Conservation (phyloP, 2,888 invertebrate genomes). For the Schizotus pectinicornis region DNA sequence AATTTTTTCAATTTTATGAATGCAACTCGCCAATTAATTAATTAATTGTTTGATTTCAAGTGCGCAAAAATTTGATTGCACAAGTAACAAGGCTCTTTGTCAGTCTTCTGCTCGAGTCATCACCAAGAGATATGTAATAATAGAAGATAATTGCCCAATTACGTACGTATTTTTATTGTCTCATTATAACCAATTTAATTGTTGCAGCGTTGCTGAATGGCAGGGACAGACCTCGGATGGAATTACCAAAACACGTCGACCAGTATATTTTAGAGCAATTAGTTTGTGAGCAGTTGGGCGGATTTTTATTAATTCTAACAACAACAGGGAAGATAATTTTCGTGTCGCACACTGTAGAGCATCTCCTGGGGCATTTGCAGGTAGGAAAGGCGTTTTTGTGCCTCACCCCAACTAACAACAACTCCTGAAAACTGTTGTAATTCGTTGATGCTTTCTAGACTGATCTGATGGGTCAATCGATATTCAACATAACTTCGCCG, state of each 20-base stretch:
- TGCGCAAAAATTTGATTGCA: too few species aligned
- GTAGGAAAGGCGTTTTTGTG: conserved; percentile 56
- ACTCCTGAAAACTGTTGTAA: too few species aligned
- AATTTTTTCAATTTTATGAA: too few species aligned
- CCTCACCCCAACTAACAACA: too few species aligned
- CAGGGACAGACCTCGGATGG: conserved; percentile 40
- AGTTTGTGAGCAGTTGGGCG: conserved; percentile 69
- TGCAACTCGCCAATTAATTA: too few species aligned
- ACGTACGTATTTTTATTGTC: too few species aligned
- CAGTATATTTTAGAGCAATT: conserved; percentile 66
- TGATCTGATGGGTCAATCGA: conserved; percentile 81
- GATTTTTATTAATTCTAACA: conserved; percentile 81
- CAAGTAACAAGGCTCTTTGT: too few species aligned
- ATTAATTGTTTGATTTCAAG: too few species aligned
- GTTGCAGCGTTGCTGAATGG: conserved; percentile 43
- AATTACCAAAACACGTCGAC: conserved; percentile 64
- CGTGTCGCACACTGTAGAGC: conserved; percentile 83
- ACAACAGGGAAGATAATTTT: conserved; percentile 84
- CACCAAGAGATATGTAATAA: too few species aligned
- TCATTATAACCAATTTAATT: conserved; percentile 3
- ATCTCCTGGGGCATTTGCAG: conserved; percentile 84
- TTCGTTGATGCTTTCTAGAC: conserved; percentile 63
- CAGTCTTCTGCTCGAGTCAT: too few species aligned
- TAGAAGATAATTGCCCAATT: too few species aligned
- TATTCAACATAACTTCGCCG: conserved; percentile 82